Evolutionary conservation across 2,888 invertebrate genomes (phyloP), one percentile per base, ranked within the genome.

Genomic region (Idaea dimidiata): DNA sequence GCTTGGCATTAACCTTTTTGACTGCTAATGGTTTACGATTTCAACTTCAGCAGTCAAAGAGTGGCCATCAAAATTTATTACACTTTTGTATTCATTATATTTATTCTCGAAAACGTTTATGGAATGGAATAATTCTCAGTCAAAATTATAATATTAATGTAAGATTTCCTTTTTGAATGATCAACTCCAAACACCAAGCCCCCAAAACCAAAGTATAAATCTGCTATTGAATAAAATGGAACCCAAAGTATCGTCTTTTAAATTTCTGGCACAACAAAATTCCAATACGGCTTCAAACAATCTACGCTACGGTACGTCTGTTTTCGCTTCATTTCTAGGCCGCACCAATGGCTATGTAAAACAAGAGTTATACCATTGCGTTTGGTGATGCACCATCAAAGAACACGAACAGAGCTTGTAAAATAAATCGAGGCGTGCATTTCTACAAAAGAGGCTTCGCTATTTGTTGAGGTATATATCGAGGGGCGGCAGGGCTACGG

Each of bases 401-500:
- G 78, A 80, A 80, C 18, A 18, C 79, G 80, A 81, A 80, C 78
- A 82, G 82, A 84, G 84, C 86, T 79, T 80, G 79, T 71, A 87
- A 90, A 89, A 89, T 83, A 90, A 90, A 89, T 78, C 72, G 83
- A 86, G 71, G 91, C 91, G 91, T 91, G 91, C 91, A 91, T 77
- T 83, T 86, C 88, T 89, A 91, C 89, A 81, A 79, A 83, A 86
- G 81, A 88, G 89, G 89, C 88, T 67, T 59, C 53, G 53, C 62
- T 66, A 77, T 81, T 81, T 84, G 84, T 43, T 87, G 76, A 71
- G 78, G 81, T 80, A 81, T 5, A 24, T 0, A 43, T 78, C 73
- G 74, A 73, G 78, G 84, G 82, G 80, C 87, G 88, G 80, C 89
- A 83, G 84, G 79, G 80, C 90, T 90, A 90, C 88, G 84, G 80